phyloP scores from a whole-genome alignment of 53 echinoderm and acorn worm genomes.

The Pentamera pediparva region DNA sequence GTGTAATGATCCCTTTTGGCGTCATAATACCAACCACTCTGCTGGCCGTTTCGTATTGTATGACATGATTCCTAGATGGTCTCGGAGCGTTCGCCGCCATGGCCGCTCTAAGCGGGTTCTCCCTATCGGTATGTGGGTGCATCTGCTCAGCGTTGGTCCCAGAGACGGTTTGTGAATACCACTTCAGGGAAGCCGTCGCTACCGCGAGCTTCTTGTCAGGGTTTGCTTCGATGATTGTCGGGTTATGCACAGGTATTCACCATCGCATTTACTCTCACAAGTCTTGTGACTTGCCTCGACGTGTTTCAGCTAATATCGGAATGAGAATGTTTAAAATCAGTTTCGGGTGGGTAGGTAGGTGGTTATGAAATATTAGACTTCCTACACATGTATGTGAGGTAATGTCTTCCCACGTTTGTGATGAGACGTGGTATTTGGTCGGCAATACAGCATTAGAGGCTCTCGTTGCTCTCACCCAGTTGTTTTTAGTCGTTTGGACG shows the following conservation, averaged over 20 bases:
- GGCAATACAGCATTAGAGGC: too few species aligned
- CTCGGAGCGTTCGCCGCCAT: not conserved
- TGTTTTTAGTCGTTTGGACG: too few species aligned
- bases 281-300: too few species aligned
- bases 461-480: too few species aligned
- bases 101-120: conserved; percentile 2
- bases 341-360: too few species aligned
- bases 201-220: not conserved
- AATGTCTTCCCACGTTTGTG: too few species aligned
- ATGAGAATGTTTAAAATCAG: too few species aligned
- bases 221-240: not conserved
- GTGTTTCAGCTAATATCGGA: too few species aligned
- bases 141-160: not conserved
- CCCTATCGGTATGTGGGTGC: not conserved
- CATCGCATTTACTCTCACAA: too few species aligned
- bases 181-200: not conserved
- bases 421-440: too few species aligned
- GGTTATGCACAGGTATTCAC: not conserved
- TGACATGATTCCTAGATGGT: not conserved
- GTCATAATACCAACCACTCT: not conserved
- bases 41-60: not conserved
- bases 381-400: too few species aligned
- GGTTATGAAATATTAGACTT: too few species aligned
- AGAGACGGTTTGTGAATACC: not conserved
- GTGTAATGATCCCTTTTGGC: not conserved